A percentile compares a stretch with the other conserved stretches of the same genome.
These are phyloP conservation scores for Chelonia mydas DNA, from an alignment of 2,797 vertebrate species.

Conservation along the genomic window DNA sequence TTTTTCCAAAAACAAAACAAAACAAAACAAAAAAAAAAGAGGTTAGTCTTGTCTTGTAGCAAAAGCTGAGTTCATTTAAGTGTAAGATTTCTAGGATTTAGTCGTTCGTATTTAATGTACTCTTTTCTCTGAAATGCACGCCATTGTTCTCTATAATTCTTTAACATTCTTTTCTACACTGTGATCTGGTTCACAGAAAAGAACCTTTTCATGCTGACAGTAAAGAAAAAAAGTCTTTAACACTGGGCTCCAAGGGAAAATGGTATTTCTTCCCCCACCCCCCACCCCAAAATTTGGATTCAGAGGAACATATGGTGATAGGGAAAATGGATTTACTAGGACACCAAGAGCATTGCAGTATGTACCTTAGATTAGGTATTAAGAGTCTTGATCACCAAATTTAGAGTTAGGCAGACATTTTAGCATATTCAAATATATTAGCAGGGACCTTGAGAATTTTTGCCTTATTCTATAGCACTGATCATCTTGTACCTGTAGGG, in stretches of 20 bases:
- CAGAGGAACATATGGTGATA: not conserved
- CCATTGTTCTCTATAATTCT: not conserved
- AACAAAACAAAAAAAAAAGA: not conserved
- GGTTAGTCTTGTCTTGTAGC: not conserved
- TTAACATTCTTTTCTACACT: not conserved
- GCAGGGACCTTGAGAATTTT: not conserved
- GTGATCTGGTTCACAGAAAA: not conserved
- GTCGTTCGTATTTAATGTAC: not conserved
- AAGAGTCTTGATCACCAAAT: conserved; percentile 10
- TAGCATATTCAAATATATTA: not conserved
- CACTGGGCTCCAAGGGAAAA: not conserved
- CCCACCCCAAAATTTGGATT: not conserved
- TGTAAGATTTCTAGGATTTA: not conserved
- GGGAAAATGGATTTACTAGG: conserved; percentile 39
- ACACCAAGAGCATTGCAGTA: conserved; percentile 10
- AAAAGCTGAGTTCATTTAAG: not conserved
- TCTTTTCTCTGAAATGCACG: not conserved
- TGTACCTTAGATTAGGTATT: conserved; percentile 25
- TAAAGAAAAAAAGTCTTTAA: not conserved
- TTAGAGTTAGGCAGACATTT: not conserved
- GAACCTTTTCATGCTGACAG: not conserved
- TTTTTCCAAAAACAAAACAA: not conserved
- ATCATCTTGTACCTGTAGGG: not conserved
- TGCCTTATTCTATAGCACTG: conserved; percentile 5
- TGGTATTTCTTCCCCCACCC: not conserved